phyloP scores from a whole-genome alignment of 2,888 invertebrate genomes.

The Megaustenia siamemsis region DNA sequence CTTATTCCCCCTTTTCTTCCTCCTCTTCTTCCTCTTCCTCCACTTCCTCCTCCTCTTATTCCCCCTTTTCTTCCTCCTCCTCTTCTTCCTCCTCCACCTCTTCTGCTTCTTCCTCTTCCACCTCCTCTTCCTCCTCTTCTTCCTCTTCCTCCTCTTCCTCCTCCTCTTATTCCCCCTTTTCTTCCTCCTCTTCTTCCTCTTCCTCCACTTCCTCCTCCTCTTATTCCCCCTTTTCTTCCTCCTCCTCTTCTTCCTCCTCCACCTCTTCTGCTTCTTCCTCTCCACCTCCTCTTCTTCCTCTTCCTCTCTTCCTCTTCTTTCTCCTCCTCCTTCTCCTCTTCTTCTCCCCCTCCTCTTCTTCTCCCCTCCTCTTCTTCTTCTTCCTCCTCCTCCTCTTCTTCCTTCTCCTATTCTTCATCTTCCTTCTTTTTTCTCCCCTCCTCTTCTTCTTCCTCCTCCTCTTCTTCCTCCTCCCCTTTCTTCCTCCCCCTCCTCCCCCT shows the following conservation, averaged over 20 bases:
- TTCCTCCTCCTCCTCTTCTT: not conserved
- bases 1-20: not conserved
- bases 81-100: too few relatives aligned
- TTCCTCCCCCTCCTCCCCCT: not conserved
- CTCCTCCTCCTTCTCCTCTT: not conserved
- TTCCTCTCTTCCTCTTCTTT: not conserved
- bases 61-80: not conserved
- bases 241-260: not conserved
- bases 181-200: slow-evolving; percentile 32
- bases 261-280: not conserved
- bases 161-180: slow-evolving; percentile 14
- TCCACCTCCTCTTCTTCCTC: not conserved
- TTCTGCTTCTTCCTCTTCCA: not conserved
- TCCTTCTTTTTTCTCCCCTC: not conserved
- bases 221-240: slow-evolving; percentile 32
- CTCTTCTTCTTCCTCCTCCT: not conserved
- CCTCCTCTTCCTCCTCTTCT: not conserved
- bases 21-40: not conserved
- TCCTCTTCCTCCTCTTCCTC: slow-evolving; percentile 1
- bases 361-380: not conserved
- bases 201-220: slow-evolving; percentile 23
- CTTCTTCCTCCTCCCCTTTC: not conserved
- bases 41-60: not conserved
- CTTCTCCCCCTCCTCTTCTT: not conserved
- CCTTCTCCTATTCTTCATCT: not conserved